Evolutionary conservation across 2,113 vertebrate species (phyloP), one percentile per base, ranked within the genome.

Genomic region (Athene cunicularia): DNA sequence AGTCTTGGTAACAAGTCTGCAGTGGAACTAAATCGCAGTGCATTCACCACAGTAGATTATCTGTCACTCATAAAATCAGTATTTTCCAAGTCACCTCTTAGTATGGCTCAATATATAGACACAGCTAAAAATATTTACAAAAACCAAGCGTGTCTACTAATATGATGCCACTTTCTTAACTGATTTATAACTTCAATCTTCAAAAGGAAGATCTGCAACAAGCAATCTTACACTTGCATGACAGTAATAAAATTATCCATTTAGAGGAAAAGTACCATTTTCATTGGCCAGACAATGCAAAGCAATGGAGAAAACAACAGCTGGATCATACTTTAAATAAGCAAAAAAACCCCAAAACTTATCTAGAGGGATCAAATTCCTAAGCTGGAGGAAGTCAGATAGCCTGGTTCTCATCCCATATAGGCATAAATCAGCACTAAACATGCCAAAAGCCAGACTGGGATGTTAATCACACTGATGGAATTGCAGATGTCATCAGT

Each of bases 41-140:
- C 13, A 62, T 90, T 33, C 67, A 95, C 62, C 81, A 70, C 33
- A 96, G 74, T 27, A 91, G 88, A 89, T 97, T 79, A 83, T 84
- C 91, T 91, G 79, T 68, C 95, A 68, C 71, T 93, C 88, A 92
- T 9, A 80, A 88, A 88, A 90, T 66, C 72, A 83, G 72, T 16
- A 50, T 73, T 92, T 94, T 75, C 41, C 35, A 43, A 56, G 56
- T 45, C 4, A 58, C 49, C 67, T 88, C 72, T 94, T 41, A 93
- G 76, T 52, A 41, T 32, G 39, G 81, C 55, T 95, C 66, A 60
- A 63, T 73, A 68, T 64, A 76, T 3, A 91, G 94, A 74, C 70
- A 81, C 10, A 81, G 72, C 87, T 76, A 82, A 90, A 90, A 94
- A 77, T 88, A 92, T 97, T 96, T 97, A 92, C n/a, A 59, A 96